Conservation (phyloP, 2,113 vertebrate species). For the Chlorodrepanis virens region DNA sequence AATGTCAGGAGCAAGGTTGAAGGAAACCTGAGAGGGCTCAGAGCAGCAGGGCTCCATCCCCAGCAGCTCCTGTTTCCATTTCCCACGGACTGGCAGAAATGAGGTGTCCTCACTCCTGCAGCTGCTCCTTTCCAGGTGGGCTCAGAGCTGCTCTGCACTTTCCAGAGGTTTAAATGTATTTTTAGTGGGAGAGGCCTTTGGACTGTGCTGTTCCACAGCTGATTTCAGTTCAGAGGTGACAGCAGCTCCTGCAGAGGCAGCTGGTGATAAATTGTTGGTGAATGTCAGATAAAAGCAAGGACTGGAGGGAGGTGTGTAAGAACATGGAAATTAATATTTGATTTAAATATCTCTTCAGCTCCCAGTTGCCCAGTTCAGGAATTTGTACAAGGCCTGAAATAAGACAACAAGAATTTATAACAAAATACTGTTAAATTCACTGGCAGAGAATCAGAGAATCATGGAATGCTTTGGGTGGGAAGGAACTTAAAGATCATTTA, state of each 20-base stretch:
- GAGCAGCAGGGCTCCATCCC: not conserved
- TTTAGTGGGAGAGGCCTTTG: not conserved
- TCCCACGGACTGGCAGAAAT: not conserved
- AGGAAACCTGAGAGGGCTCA: conserved; percentile 19
- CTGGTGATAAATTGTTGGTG: not conserved
- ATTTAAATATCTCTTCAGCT: not conserved
- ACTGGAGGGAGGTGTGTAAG: not conserved
- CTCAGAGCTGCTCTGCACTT: not conserved
- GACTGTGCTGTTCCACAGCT: not conserved
- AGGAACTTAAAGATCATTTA: not conserved
- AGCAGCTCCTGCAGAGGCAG: not conserved
- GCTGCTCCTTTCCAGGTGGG: not conserved
- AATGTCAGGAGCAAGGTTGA: conserved; percentile 9
- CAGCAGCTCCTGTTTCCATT: not conserved
- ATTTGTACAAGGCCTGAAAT: not conserved
- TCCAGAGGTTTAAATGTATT: not conserved
- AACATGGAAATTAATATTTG: not conserved
- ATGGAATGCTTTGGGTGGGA: not conserved
- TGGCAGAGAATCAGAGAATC: not conserved
- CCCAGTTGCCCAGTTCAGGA: not conserved
- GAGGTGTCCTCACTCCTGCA: not conserved
- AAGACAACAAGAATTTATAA: not conserved
- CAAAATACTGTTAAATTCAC: not conserved
- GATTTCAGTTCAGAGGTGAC: not conserved
- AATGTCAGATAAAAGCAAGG: conserved; percentile 17